Conservation (phyloP, 2,888 invertebrate species). For the Ischnus inquisitorius region DNA sequence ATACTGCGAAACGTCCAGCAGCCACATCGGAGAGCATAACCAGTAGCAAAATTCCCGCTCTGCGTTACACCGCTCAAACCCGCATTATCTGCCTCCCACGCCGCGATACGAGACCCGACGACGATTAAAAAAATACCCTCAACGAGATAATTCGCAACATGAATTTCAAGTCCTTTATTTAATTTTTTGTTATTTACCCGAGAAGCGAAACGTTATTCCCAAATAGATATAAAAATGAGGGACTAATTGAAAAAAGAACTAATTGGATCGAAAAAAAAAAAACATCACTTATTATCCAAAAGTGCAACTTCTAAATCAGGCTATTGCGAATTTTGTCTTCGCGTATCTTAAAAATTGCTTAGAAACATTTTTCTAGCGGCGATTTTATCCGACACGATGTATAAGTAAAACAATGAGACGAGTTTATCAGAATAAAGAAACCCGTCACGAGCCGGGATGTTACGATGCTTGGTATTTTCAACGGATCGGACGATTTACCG, state of each 20-base stretch:
- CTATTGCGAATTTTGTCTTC: too few relatives aligned
- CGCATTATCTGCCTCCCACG: slow-evolving; percentile 62
- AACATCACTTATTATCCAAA: too few relatives aligned
- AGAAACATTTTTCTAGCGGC: not conserved
- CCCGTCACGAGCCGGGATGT: slow-evolving; percentile 49
- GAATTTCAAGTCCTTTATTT: slow-evolving; percentile 4
- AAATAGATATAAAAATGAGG: not conserved
- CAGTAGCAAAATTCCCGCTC: slow-evolving; percentile 30
- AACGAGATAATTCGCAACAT: slow-evolving; percentile 27
- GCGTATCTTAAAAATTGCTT: not conserved
- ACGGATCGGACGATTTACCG: slow-evolving; percentile 54
- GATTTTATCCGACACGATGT: not conserved
- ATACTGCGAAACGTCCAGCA: slow-evolving; percentile 49
- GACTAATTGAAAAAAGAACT: not conserved
- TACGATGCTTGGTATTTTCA: slow-evolving; percentile 13
- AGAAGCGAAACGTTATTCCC: slow-evolving; percentile 16
- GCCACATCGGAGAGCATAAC: slow-evolving; percentile 20
- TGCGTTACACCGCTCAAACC: slow-evolving; percentile 33
- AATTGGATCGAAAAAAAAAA: too few relatives aligned
- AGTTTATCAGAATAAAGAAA: slow-evolving; percentile 41
- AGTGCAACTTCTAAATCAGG: too few relatives aligned
- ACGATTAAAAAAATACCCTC: slow-evolving; percentile 29
- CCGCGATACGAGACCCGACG: slow-evolving; percentile 26
- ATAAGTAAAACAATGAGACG: slow-evolving; percentile 1
- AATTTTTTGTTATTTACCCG: not conserved